phyloP scores from a whole-genome alignment of 2,797 vertebrate species.

The Microhierax caerulescens region DNA sequence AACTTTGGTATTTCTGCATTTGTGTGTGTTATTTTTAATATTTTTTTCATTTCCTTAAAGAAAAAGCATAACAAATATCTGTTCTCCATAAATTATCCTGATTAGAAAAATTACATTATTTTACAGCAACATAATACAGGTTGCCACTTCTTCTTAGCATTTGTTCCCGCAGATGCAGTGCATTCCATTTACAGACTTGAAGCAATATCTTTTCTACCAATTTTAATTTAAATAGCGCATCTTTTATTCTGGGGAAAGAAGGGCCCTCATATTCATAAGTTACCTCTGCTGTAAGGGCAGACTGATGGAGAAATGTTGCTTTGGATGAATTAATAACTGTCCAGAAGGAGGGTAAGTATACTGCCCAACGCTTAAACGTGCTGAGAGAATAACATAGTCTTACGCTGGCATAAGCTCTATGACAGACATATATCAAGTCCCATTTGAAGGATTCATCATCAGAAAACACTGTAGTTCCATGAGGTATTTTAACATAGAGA shows the following conservation, averaged over 20 bases:
- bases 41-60: background rate
- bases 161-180: background rate
- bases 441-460: conserved; percentile 9
- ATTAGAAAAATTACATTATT: background rate
- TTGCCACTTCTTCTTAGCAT: background rate
- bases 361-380: background rate
- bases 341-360: background rate
- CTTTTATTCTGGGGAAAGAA: background rate
- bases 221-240: background rate
- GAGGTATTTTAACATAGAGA: background rate
- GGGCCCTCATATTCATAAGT: background rate
- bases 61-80: background rate
- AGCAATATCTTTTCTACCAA: background rate
- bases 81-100: background rate
- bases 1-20: background rate
- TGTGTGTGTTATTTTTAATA: background rate
- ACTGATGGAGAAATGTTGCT: background rate
- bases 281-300: background rate
- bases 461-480: background rate
- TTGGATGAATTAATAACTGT: background rate
- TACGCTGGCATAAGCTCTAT: background rate
- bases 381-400: background rate
- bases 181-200: background rate
- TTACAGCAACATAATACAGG: background rate
- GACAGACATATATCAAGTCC: background rate